A percentile compares a stretch with the other conserved stretches of the same genome.
Evolutionary conservation across 2,888 invertebrate species (phyloP).

Genomic region (Lepetodrilus schrolli): DNA sequence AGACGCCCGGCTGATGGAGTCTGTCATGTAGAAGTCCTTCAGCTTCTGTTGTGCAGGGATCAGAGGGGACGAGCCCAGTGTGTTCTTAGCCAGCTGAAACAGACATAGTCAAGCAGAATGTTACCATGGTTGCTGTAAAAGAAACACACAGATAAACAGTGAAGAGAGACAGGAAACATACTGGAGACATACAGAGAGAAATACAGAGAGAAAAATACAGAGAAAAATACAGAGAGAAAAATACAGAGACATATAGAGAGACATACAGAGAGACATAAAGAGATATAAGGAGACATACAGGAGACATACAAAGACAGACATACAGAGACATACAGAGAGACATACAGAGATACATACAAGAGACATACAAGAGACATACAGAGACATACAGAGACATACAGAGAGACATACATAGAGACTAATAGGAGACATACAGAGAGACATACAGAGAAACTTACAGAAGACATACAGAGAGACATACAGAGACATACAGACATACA

Average conservation of each 20-base stretch:
- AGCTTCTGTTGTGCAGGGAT: conserved; percentile 79
- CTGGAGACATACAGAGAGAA: background rate
- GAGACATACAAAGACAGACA: background rate
- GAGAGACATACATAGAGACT: background rate
- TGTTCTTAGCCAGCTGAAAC: conserved; percentile 74
- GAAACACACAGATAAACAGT: too few relatives aligned
- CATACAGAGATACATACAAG: background rate
- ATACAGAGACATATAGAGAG: background rate
- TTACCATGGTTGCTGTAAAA: too few relatives aligned
- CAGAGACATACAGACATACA: background rate
- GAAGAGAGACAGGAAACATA: background rate
- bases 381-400: background rate
- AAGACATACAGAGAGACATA: background rate
- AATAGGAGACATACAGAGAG: background rate
- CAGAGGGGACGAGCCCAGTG: conserved; percentile 77
- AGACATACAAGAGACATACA: background rate
- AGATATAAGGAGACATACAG: background rate
- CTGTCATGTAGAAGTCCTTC: conserved; percentile 91
- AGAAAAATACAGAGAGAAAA: background rate
- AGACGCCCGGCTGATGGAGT: conserved; percentile 95
- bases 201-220: background rate
- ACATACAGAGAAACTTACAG: background rate
- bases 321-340: background rate
- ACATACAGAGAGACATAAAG: background rate
- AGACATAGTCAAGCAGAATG: conserved; percentile 29